These are phyloP conservation scores for Drosophila borborema DNA, from an alignment of 2,888 invertebrate species.

Conservation along the genomic window DNA sequence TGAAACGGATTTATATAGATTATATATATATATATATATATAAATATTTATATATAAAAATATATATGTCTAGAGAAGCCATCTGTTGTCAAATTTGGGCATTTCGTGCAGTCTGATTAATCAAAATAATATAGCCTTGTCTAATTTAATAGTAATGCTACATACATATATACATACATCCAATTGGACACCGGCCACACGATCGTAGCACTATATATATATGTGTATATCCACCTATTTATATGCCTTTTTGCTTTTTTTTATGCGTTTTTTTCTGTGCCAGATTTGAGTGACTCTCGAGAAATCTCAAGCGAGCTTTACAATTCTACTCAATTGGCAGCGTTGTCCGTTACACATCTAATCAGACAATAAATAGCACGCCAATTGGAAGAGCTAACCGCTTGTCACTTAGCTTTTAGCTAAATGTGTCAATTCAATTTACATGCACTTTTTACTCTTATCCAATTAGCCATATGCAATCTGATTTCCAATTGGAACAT, in stretches of 20 bases:
- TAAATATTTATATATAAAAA: background rate
- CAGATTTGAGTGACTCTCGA: background rate
- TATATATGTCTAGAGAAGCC: background rate
- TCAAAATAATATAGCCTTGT: background rate
- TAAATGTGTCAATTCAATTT: conserved; percentile 15
- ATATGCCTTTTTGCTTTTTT: no score
- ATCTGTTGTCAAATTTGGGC: background rate
- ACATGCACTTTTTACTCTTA: background rate
- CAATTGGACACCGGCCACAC: background rate
- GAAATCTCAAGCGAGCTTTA: background rate
- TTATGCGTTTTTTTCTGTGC: conserved; percentile 1
- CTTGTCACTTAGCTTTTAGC: background rate
- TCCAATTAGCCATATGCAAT: background rate
- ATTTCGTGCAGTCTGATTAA: background rate
- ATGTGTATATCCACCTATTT: background rate
- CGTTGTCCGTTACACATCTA: background rate
- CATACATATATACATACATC: background rate
- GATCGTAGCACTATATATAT: background rate
- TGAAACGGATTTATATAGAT: background rate
- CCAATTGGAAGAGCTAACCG: conserved; percentile 3
- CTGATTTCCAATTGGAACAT: background rate
- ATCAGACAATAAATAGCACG: conserved; percentile 1
- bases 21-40: background rate
- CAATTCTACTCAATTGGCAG: conserved; percentile 6
- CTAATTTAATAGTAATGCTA: background rate